Evolutionary conservation across 2,797 vertebrate species (phyloP).

Genomic region (Percopsis omiscomaycus): DNA sequence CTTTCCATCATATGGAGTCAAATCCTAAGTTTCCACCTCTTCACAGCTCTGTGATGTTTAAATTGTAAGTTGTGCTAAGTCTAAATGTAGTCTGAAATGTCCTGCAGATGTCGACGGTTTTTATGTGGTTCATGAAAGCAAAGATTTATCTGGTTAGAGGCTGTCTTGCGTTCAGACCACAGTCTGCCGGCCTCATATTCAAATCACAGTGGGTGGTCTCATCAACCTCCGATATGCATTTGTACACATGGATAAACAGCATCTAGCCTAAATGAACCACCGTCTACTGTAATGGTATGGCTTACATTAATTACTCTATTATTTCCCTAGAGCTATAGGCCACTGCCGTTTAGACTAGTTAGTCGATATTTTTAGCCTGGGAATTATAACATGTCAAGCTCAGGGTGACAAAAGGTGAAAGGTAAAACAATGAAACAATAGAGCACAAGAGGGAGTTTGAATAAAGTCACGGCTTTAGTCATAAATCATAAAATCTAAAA

Average conservation of each 20-base stretch:
- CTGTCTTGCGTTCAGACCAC: constrained; percentile 64
- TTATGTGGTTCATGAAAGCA: constrained; percentile 82
- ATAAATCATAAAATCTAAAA: too few species aligned
- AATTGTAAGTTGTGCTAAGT: constrained; percentile 71
- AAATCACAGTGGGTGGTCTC: constrained; percentile 75
- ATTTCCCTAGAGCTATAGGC: constrained; percentile 39
- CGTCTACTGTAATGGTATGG: constrained; percentile 38
- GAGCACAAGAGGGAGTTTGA: constrained; percentile 21
- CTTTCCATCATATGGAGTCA: constrained; percentile 68
- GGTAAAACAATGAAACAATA: constrained; percentile 32
- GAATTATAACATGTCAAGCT: constrained; percentile 35
- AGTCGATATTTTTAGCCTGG: constrained; percentile 21
- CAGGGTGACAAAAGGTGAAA: constrained; percentile 48
- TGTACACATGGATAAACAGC: constrained; percentile 60
- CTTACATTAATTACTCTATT: constrained; percentile 44
- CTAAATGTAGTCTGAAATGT: constrained; percentile 74
- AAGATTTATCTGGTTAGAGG: constrained; percentile 78
- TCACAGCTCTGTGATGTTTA: constrained; percentile 76
- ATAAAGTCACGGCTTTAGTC: too few species aligned
- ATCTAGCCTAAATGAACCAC: constrained; percentile 23
- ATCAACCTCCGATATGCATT: constrained; percentile 36
- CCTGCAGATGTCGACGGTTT: constrained; percentile 76
- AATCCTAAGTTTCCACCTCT: constrained; percentile 75
- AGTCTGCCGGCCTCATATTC: constrained; percentile 59
- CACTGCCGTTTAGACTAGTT: neutral